phyloP scores from a whole-genome alignment of 2,113 vertebrate genomes.

The Oryctolagus cuniculus region mOryCun1.1 NC_091432.1:116121501-116122000 shows the following conservation, averaged over 20 bases:
- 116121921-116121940: background rate
- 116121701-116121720: background rate
- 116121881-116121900: background rate
- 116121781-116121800: background rate
- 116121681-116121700: background rate
- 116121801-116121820: conserved; percentile 33
- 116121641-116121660: background rate
- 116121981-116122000: background rate
- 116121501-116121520: background rate
- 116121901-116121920: background rate
- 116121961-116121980: background rate
- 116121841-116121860: background rate
- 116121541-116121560: background rate
- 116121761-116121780: background rate
- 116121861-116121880: background rate
- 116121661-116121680: conserved; percentile 16
- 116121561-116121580: background rate
- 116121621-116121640: background rate
- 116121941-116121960: background rate
- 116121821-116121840: conserved; percentile 26
- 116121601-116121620: background rate
- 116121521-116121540: background rate
- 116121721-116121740: background rate
- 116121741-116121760: background rate
- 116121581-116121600: background rate